phyloP scores from a whole-genome alignment of 2,797 vertebrate species.

The Lophotriccus pileatus region DNA sequence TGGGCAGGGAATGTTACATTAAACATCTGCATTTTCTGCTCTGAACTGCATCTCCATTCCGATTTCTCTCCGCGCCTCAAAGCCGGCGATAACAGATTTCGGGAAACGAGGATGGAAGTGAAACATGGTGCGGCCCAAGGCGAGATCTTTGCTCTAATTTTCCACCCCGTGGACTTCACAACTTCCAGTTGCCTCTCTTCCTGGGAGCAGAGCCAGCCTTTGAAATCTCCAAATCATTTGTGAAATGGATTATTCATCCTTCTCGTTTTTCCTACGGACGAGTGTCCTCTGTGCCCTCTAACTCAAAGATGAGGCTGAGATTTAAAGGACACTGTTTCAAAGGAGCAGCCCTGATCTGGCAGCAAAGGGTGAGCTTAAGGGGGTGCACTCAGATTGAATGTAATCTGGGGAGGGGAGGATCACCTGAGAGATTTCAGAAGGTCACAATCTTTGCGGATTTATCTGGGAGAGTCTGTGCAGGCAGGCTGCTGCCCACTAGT shows the following conservation, averaged over 20 bases:
- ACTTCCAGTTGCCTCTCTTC: slow-evolving; percentile 10
- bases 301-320: not conserved
- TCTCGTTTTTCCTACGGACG: not conserved
- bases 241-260: slow-evolving; percentile 57
- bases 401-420: not conserved
- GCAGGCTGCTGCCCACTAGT: not conserved
- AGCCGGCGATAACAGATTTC: not conserved
- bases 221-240: slow-evolving; percentile 49
- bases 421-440: not conserved
- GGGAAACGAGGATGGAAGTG: not conserved
- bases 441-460: not conserved
- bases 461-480: not conserved
- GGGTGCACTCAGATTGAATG: rapidly evolving
- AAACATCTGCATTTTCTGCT: not conserved
- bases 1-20: not conserved
- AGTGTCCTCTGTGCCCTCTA: slow-evolving; percentile 46
- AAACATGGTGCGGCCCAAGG: slow-evolving; percentile 3
- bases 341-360: not conserved
- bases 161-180: slow-evolving; percentile 23
- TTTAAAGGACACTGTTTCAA: not conserved
- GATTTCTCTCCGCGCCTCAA: not conserved
- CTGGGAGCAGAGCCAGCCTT: slow-evolving; percentile 55
- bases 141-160: slow-evolving; percentile 50
- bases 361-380: not conserved
- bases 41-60: not conserved